Conservation (phyloP, 2,797 vertebrate genomes). For the Thalassophryne amazonica region DNA sequence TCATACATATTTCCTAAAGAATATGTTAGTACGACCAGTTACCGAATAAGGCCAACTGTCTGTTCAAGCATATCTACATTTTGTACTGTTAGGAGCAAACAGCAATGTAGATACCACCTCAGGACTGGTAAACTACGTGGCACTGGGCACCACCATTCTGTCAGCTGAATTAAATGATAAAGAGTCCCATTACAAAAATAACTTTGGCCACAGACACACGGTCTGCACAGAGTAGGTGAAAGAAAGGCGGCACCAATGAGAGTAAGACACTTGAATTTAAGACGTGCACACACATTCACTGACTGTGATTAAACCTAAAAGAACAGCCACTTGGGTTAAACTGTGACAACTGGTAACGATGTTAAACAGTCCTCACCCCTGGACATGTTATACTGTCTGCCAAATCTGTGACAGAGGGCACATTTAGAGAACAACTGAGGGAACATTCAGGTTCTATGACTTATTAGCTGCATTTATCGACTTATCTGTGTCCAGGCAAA, state of each 20-base stretch:
- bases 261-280: background rate
- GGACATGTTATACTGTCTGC: slow-evolving; percentile 1
- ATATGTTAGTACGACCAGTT: no score
- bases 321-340: slow-evolving; percentile 56
- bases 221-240: background rate
- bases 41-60: no score
- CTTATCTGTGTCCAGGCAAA: slow-evolving; percentile 1
- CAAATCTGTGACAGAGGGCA: background rate
- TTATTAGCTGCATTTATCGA: slow-evolving; percentile 1
- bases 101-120: no score
- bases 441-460: background rate
- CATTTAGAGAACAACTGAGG: background rate
- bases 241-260: background rate
- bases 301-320: slow-evolving; percentile 24
- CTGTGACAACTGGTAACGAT: slow-evolving; percentile 30
- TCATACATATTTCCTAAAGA: no score
- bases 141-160: no score
- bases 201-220: background rate
- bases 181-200: no score
- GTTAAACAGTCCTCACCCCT: background rate
- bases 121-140: no score
- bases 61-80: no score
- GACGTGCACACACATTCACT: background rate
- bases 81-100: no score
- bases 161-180: no score